Evolutionary conservation across 2,888 invertebrate genomes (phyloP).

Genomic region (Brenthis ino): DNA sequence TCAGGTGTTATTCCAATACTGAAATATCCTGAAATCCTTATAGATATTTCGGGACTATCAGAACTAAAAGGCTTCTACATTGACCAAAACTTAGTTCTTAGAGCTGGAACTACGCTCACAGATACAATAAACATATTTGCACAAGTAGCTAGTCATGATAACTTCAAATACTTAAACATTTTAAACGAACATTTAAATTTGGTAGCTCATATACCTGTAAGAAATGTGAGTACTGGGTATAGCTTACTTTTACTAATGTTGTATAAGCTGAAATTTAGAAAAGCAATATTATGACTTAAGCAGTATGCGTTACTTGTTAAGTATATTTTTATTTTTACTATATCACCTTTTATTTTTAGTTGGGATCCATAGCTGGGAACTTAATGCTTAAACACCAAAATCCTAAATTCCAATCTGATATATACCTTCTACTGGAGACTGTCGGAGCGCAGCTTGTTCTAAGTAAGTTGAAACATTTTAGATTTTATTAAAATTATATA

Average conservation of each 20-base stretch:
- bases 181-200: constrained; percentile 84
- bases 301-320: neutral
- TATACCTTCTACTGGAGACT: constrained; percentile 82
- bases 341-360: constrained; percentile 54
- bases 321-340: neutral
- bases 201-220: constrained; percentile 86
- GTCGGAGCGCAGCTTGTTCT: constrained; percentile 78
- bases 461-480: constrained; percentile 53
- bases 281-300: no score
- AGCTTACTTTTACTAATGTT: neutral
- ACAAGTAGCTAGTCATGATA: constrained; percentile 49
- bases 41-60: constrained; percentile 83
- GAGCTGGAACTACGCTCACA: constrained; percentile 80
- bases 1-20: constrained; percentile 72
- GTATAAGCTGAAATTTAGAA: no score
- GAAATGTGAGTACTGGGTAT: constrained; percentile 82
- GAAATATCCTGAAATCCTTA: constrained; percentile 74
- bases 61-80: constrained; percentile 75
- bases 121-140: constrained; percentile 73
- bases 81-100: constrained; percentile 74
- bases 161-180: constrained; percentile 82
- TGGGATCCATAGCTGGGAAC: constrained; percentile 86
- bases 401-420: constrained; percentile 84
- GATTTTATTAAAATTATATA: no score
- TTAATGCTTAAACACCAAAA: constrained; percentile 84